These are phyloP conservation scores for Platysteira castanea DNA, from an alignment of 2,113 vertebrate genomes.

Conservation along the genomic window DNA sequence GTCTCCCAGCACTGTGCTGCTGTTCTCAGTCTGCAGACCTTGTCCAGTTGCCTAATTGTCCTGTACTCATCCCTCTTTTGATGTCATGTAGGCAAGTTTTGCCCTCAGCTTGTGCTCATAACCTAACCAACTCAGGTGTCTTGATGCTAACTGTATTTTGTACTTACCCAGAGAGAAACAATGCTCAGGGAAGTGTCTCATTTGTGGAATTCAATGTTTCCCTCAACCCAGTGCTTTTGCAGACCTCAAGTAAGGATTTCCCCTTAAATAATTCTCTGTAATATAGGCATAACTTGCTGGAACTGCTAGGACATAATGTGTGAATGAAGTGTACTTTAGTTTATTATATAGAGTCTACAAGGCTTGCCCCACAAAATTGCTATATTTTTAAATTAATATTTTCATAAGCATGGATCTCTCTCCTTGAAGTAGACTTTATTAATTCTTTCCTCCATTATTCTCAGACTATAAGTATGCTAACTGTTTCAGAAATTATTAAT, in stretches of 20 bases:
- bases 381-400: not conserved
- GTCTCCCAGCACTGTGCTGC: not conserved
- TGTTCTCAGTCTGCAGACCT: not conserved
- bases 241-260: not conserved
- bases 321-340: not conserved
- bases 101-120: not conserved
- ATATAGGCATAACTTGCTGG: not conserved
- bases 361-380: not conserved
- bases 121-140: not conserved
- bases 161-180: not conserved
- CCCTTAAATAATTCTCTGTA: not conserved
- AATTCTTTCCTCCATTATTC: not conserved
- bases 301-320: not conserved
- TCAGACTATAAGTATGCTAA: not conserved
- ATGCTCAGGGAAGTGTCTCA: not conserved
- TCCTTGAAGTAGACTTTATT: not conserved
- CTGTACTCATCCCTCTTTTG: accelerated
- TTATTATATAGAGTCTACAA: not conserved
- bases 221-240: accelerated
- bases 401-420: not conserved
- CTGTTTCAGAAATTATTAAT: not conserved
- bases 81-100: not conserved
- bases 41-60: not conserved
- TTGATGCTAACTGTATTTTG: not conserved
- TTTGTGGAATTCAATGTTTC: not conserved